A percentile compares a stretch with the other conserved stretches of the same genome.
These are phyloP conservation scores for Orgyia antiqua DNA, from an alignment of 2,888 invertebrate species.

Conservation along the genomic window DNA sequence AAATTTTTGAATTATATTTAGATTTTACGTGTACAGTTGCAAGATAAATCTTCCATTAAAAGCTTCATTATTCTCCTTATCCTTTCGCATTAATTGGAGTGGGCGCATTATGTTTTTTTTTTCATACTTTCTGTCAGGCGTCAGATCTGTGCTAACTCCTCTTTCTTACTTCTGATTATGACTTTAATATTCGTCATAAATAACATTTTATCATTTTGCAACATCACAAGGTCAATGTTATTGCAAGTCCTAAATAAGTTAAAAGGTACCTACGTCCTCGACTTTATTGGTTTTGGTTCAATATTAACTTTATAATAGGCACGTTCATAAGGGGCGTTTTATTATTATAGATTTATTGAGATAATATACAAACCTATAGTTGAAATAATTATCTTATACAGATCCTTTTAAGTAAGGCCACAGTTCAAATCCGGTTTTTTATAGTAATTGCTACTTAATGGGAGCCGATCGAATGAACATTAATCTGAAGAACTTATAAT, in stretches of 20 bases:
- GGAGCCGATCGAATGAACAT: constrained; percentile 25
- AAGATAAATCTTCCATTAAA: too few relatives aligned
- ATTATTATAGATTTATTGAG: constrained; percentile 9
- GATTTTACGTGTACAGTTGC: too few relatives aligned
- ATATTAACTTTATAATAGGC: constrained; percentile 2
- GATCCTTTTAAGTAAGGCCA: constrained; percentile 20
- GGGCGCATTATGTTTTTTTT: too few relatives aligned
- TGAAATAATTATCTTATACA: constrained; percentile 18
- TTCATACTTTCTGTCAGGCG: too few relatives aligned
- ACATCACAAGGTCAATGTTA: background rate
- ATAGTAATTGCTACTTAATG: constrained; percentile 29
- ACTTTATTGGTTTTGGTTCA: constrained; percentile 1
- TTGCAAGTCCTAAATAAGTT: background rate
- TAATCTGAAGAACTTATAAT: constrained; percentile 29
- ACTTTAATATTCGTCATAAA: too few relatives aligned
- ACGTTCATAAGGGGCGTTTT: constrained; percentile 4
- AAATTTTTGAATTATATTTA: too few relatives aligned
- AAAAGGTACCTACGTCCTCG: constrained; percentile 2
- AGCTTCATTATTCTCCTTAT: too few relatives aligned
- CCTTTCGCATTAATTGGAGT: too few relatives aligned
- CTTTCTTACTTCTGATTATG: too few relatives aligned
- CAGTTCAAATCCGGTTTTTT: constrained; percentile 20
- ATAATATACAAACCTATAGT: constrained; percentile 7
- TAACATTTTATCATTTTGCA: too few relatives aligned
- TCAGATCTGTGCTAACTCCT: too few relatives aligned